phyloP scores from a whole-genome alignment of 1,140 invertebrate genomes.

The Tetragnatha versicolor region DNA sequence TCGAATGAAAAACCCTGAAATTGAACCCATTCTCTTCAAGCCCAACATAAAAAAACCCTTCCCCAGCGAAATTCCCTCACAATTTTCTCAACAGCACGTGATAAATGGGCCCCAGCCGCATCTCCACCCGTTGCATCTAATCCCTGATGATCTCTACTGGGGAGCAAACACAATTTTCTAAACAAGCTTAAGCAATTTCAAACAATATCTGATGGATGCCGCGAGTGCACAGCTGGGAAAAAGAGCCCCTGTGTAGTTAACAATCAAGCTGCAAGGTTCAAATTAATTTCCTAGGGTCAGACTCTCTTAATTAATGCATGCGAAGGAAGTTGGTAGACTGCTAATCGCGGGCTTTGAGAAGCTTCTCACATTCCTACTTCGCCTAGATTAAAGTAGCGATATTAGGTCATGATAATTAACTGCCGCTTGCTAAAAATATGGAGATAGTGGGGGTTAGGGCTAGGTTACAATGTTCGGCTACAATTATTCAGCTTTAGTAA shows the following conservation, averaged over 20 bases:
- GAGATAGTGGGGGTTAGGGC: constrained; percentile 4
- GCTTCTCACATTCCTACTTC: background rate
- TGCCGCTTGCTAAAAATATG: constrained; percentile 22
- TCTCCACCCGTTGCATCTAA: no score
- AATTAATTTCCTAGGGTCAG: constrained; percentile 26
- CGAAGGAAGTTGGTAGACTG: constrained; percentile 26
- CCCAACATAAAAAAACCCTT: no score
- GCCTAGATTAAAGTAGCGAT: constrained; percentile 25
- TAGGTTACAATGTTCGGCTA: constrained; percentile 6
- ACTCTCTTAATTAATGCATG: constrained; percentile 22
- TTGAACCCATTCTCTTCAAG: no score
- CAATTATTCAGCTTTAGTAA: constrained; percentile 26
- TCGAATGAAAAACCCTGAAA: no score
- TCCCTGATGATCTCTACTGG: no score
- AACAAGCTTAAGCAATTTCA: no score
- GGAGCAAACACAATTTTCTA: no score
- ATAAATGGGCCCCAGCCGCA: no score
- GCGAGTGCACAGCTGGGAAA: no score
- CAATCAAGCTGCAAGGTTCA: constrained; percentile 29
- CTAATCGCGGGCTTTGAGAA: constrained; percentile 18
- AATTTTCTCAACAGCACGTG: no score
- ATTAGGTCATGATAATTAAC: constrained; percentile 23
- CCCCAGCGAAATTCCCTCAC: no score
- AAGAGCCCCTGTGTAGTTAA: constrained; percentile 24
- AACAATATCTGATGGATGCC: no score